These are phyloP conservation scores for Coelopa frigida DNA, from an alignment of 1,140 invertebrate species.

Conservation along the genomic window DNA sequence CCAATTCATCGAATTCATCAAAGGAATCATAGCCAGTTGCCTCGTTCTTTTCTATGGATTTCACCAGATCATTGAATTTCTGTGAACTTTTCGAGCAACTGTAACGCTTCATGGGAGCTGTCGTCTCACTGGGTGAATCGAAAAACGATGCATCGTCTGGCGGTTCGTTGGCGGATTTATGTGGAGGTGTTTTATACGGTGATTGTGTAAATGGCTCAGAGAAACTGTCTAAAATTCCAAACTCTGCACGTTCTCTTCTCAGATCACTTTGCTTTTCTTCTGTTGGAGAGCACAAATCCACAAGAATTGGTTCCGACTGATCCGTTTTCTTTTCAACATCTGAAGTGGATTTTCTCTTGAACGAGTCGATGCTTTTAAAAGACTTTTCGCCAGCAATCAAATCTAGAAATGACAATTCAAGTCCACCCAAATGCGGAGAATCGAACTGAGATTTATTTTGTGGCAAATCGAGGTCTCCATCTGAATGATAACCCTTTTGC, in stretches of 20 bases:
- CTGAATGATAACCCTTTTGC: too few species aligned
- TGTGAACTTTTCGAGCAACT: constrained; percentile 16
- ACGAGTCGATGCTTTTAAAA: too few species aligned
- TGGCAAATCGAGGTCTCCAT: too few species aligned
- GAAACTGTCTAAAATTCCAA: constrained; percentile 31
- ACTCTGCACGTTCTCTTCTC: constrained; percentile 33
- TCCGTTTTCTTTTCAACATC: too few species aligned
- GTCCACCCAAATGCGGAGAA: too few species aligned
- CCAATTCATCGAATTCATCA: constrained; percentile 14
- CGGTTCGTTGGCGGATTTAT: neutral
- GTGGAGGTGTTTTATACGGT: constrained; percentile 11
- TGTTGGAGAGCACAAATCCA: too few species aligned
- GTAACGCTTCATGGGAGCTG: constrained; percentile 14
- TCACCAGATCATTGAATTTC: constrained; percentile 21
- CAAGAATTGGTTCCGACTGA: too few species aligned
- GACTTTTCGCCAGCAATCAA: too few species aligned
- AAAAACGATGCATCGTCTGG: constrained; percentile 28
- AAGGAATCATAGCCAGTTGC: neutral
- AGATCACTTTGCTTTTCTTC: constrained; percentile 12
- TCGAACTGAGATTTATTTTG: too few species aligned
- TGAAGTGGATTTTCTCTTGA: too few species aligned
- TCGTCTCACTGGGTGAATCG: constrained; percentile 18
- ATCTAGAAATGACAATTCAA: too few species aligned
- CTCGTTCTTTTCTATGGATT: constrained; percentile 1
- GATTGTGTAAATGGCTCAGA: constrained; percentile 24